phyloP scores from a whole-genome alignment of 2,113 vertebrate genomes.

The Notarius lentiginosus region DNA sequence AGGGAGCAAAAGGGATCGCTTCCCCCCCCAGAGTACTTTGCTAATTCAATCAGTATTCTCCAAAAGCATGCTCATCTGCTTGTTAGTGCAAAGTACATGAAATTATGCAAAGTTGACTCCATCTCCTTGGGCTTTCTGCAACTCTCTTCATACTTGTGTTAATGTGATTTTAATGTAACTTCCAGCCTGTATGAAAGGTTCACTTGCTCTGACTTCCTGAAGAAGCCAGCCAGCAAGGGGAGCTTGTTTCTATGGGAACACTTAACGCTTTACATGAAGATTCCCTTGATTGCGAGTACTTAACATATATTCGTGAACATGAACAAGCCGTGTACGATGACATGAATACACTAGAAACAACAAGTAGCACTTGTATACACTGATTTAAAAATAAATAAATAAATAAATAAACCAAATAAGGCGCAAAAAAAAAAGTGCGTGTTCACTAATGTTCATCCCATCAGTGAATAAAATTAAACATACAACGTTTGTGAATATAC shows the following conservation, averaged over 20 bases:
- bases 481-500: too few species aligned
- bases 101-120: background rate
- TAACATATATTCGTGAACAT: background rate
- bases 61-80: slow-evolving; percentile 8
- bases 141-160: background rate
- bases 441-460: too few species aligned
- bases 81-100: slow-evolving; percentile 22
- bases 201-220: background rate
- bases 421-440: too few species aligned
- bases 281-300: background rate
- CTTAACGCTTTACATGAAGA: background rate
- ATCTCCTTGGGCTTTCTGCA: background rate
- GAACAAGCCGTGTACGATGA: background rate
- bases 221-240: background rate
- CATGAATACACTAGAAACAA: background rate
- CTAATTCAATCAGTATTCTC: slow-evolving; percentile 16
- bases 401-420: too few species aligned
- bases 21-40: background rate
- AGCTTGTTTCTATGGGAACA: slow-evolving; percentile 27
- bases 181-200: background rate
- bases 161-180: slow-evolving; percentile 15
- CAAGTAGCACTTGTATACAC: background rate
- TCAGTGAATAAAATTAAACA: too few species aligned
- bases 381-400: background rate
- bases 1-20: background rate